Conservation (phyloP, 2,888 invertebrate species). For the Morinoia aosen region DNA sequence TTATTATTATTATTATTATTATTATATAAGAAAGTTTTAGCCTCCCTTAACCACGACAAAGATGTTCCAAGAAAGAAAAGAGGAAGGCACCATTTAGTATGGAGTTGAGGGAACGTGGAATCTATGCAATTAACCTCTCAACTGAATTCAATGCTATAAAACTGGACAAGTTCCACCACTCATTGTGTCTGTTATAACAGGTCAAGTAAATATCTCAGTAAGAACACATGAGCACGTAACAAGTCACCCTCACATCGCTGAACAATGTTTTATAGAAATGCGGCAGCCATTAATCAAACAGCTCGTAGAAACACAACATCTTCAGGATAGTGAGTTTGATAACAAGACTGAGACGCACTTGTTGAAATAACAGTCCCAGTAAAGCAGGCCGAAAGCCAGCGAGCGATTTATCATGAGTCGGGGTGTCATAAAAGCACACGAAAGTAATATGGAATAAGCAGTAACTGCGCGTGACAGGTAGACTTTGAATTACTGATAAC, state of each 20-base stretch:
- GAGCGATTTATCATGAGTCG: not conserved
- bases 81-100: no score
- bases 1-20: no score
- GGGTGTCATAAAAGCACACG: not conserved
- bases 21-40: no score
- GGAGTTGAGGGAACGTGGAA: no score
- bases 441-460: not conserved
- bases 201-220: not conserved
- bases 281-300: not conserved
- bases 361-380: not conserved
- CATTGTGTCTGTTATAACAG: not conserved
- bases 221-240: not conserved
- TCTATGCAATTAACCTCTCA: not conserved
- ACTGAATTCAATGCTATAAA: not conserved
- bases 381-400: not conserved
- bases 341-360: not conserved
- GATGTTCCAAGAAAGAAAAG: no score
- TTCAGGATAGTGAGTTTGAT: not conserved
- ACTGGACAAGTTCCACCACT: not conserved
- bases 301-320: not conserved
- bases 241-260: not conserved
- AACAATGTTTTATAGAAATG: not conserved
- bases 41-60: no score
- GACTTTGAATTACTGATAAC: not conserved
- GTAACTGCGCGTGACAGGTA: not conserved